phyloP scores from a whole-genome alignment of 2,888 invertebrate species.

The Patella ulyssiponensis region DNA sequence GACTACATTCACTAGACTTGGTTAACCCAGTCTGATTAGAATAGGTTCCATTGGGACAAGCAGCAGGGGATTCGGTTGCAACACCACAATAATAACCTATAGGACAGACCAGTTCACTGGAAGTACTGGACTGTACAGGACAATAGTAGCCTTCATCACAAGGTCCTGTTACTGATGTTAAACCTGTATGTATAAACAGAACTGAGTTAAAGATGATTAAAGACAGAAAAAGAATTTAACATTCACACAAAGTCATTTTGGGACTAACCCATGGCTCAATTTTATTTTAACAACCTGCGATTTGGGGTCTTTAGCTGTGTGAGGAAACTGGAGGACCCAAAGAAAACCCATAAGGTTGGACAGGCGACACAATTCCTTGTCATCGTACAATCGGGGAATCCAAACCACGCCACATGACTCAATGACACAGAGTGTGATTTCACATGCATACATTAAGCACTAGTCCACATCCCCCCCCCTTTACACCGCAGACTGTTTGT shows the following conservation, averaged over 20 bases:
- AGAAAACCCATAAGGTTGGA: too few species aligned
- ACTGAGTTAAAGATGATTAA: not conserved
- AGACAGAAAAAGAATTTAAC: not conserved
- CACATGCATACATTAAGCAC: too few species aligned
- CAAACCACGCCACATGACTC: too few species aligned
- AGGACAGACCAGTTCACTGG: slow-evolving; percentile 61
- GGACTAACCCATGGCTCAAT: too few species aligned
- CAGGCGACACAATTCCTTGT: too few species aligned
- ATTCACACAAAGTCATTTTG: too few species aligned
- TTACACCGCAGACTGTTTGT: not conserved
- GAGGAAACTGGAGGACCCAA: too few species aligned
- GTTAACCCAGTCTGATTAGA: slow-evolving; percentile 61
- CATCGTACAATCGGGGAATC: too few species aligned
- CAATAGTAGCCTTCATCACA: slow-evolving; percentile 66
- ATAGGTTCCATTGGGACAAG: slow-evolving; percentile 68
- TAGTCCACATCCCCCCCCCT: too few species aligned
- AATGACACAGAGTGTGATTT: too few species aligned
- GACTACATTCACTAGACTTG: slow-evolving; percentile 50
- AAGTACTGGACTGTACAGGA: slow-evolving; percentile 54
- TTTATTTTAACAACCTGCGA: too few species aligned
- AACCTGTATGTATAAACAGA: slow-evolving; percentile 45
- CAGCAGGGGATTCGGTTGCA: slow-evolving; percentile 56
- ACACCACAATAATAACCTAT: slow-evolving; percentile 64
- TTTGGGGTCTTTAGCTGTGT: too few species aligned
- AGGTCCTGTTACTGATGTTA: slow-evolving; percentile 59